Conservation (phyloP, 2,113 vertebrate species). For the Pipa parva region DNA sequence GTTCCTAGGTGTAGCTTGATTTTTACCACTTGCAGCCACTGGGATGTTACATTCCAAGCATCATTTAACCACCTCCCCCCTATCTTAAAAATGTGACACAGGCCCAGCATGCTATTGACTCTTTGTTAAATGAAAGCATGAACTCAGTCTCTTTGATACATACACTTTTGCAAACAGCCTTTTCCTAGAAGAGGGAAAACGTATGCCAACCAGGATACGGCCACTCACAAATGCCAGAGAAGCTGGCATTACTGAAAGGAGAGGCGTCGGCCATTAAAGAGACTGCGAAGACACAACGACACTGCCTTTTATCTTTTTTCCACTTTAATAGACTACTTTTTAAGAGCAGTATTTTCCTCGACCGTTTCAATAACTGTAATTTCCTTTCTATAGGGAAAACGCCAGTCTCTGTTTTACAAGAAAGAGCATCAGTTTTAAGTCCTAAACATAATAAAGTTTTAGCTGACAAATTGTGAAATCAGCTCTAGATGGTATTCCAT, state of each 20-base stretch:
- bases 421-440: too few species aligned
- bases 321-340: too few species aligned
- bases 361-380: too few species aligned
- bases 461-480: too few species aligned
- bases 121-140: slow-evolving; percentile 46
- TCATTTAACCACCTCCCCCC: slow-evolving; percentile 34
- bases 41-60: slow-evolving; percentile 39
- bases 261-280: too few species aligned
- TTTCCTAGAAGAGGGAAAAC: slow-evolving; percentile 4
- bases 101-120: slow-evolving; percentile 42
- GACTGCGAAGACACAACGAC: too few species aligned
- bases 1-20: slow-evolving; percentile 36
- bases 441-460: too few species aligned
- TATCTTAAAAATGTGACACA: slow-evolving; percentile 42
- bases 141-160: slow-evolving; percentile 50
- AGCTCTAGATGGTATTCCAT: too few species aligned
- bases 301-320: too few species aligned
- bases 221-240: slow-evolving; percentile 8
- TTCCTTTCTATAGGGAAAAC: too few species aligned
- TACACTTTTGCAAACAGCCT: slow-evolving; percentile 2
- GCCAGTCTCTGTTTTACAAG: too few species aligned
- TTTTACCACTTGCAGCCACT: slow-evolving; percentile 22
- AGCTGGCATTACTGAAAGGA: neutral
- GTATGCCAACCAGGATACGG: slow-evolving; percentile 17
- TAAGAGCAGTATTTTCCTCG: too few species aligned